These are phyloP conservation scores for Drosophila mayri DNA, from an alignment of 1,140 invertebrate genomes.

Conservation along the genomic window DNA sequence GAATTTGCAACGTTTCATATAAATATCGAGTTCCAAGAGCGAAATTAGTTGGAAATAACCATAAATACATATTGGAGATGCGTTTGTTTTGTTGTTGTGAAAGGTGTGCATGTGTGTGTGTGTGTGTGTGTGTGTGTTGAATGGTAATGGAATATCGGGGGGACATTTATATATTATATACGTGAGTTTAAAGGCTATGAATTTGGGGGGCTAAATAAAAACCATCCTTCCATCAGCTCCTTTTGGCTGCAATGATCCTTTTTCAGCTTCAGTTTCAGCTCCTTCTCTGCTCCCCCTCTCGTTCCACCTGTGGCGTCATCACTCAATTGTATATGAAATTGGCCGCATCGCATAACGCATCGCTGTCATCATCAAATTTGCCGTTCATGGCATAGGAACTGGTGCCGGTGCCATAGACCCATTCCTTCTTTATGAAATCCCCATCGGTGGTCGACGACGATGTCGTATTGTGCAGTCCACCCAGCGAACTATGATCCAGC, in stretches of 20 bases:
- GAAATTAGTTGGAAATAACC: conserved; percentile 28
- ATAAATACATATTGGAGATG: conserved; percentile 1
- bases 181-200: conserved; percentile 8
- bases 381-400: conserved; percentile 83
- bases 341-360: conserved; percentile 81
- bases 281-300: neutral
- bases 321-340: conserved; percentile 84
- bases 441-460: conserved; percentile 81
- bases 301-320: neutral
- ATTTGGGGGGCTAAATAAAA: conserved; percentile 8
- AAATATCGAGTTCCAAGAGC: conserved; percentile 1
- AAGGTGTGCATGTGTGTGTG: conserved; percentile 13
- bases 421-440: conserved; percentile 84
- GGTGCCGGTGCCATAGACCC: conserved; percentile 77
- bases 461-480: conserved; percentile 75
- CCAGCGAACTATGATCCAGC: conserved; percentile 79
- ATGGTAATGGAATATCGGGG: neutral
- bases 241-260: conserved; percentile 26
- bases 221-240: conserved; percentile 24
- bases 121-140: conserved; percentile 16
- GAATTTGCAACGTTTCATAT: neutral
- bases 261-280: neutral
- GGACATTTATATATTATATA: conserved; percentile 30
- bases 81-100: conserved; percentile 12
- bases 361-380: conserved; percentile 83